Evolutionary conservation across 2,797 vertebrate species (phyloP).

Genomic region (Sebastes minor): DNA sequence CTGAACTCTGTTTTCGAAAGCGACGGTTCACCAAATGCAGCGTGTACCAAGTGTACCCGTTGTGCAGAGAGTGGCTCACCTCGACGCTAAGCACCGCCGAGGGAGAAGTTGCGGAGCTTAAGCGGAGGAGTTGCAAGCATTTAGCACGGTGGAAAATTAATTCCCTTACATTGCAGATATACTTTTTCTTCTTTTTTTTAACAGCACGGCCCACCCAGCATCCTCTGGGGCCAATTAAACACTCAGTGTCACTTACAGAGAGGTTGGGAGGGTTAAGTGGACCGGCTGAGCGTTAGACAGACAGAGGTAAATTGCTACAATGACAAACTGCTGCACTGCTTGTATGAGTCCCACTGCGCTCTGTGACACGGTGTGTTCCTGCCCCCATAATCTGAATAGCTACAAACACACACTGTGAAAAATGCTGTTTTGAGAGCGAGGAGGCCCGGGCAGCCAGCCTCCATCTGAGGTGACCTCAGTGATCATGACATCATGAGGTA

Average conservation of each 20-base stretch:
- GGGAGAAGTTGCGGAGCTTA: constrained; percentile 15
- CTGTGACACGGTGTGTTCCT: constrained; percentile 23
- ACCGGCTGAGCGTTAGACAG: constrained; percentile 51
- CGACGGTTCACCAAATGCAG: not conserved
- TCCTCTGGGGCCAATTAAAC: constrained; percentile 67
- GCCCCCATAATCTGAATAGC: not conserved
- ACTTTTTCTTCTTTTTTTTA: constrained; percentile 11
- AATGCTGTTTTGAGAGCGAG: constrained; percentile 27
- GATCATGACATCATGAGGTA: constrained; percentile 69
- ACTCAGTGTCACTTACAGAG: constrained; percentile 67
- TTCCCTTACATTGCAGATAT: constrained; percentile 39
- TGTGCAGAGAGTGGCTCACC: not conserved
- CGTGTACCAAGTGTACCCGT: not conserved
- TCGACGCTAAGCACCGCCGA: constrained; percentile 15
- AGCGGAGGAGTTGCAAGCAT: constrained; percentile 5
- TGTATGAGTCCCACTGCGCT: constrained; percentile 51
- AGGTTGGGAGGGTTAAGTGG: constrained; percentile 66
- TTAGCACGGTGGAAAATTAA: constrained; percentile 42
- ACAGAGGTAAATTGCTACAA: constrained; percentile 55
- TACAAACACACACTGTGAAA: not conserved
- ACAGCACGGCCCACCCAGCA: not conserved
- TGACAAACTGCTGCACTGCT: constrained; percentile 63
- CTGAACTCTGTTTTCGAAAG: constrained; percentile 13
- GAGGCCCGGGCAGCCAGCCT: constrained; percentile 42
- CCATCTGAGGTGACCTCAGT: constrained; percentile 68